A percentile compares a stretch with the other conserved stretches of the same genome.
Evolutionary conservation across 2,113 vertebrate genomes (phyloP).

Genomic region (Pseudorhombus dupliciocellatus): DNA sequence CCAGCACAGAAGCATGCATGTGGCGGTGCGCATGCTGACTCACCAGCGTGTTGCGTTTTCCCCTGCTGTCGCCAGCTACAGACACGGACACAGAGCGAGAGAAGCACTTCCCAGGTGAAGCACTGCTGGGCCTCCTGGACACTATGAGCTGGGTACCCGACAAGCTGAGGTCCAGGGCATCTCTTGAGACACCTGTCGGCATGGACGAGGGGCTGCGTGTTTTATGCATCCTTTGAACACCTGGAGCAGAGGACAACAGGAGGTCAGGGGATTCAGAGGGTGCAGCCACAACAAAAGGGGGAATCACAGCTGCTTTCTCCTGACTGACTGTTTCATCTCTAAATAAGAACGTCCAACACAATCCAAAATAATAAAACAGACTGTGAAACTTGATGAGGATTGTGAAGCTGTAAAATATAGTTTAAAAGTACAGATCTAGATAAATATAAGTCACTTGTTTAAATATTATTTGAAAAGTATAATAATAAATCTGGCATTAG

Average conservation of each 20-base stretch:
- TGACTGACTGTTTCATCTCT: no score
- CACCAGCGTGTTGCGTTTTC: constrained; percentile 85
- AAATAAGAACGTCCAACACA: no score
- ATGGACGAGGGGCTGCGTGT: constrained; percentile 78
- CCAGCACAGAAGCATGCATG: neutral
- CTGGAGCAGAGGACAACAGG: constrained; percentile 10
- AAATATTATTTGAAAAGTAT: no score
- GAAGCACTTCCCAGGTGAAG: constrained; percentile 79
- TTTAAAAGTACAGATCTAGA: no score
- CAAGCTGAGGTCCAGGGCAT: constrained; percentile 82
- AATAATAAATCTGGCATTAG: no score
- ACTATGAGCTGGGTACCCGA: constrained; percentile 83
- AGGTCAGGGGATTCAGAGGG: no score
- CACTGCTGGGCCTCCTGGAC: constrained; percentile 84
- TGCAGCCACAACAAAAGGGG: no score
- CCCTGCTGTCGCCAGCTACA: constrained; percentile 77
- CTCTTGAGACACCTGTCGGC: constrained; percentile 52
- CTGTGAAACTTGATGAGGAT: no score
- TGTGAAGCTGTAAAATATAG: no score
- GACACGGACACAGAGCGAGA: constrained; percentile 84
- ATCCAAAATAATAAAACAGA: no score
- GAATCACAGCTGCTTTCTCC: no score
- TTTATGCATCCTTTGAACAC: constrained; percentile 83
- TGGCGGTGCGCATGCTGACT: constrained; percentile 49
- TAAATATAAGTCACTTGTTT: no score